Conservation (phyloP, 2,113 vertebrate genomes). For the Felis chaus region DNA sequence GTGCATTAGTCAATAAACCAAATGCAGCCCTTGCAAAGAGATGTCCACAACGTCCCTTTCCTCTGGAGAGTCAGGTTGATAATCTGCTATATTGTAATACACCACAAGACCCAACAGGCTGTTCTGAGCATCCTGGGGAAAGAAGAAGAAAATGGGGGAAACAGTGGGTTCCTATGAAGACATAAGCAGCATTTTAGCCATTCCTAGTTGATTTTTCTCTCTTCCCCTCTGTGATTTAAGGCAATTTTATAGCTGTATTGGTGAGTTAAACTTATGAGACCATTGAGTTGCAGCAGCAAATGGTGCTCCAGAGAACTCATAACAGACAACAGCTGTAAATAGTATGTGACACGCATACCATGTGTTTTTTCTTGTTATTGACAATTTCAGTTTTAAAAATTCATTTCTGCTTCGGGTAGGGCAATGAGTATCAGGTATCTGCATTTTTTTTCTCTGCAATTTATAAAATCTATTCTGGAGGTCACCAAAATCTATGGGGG, state of each 20-base stretch:
- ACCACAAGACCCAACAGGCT: not conserved
- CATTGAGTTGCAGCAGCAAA: constrained; percentile 68
- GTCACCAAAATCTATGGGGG: not conserved
- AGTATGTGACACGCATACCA: constrained; percentile 69
- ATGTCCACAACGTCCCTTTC: not conserved
- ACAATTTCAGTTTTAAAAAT: constrained; percentile 72
- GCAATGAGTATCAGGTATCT: constrained; percentile 38
- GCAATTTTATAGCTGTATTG: constrained; percentile 67
- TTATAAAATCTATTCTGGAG: not conserved
- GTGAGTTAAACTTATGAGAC: constrained; percentile 77
- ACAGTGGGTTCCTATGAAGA: constrained; percentile 16
- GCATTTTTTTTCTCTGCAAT: not conserved
- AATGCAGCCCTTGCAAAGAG: not conserved
- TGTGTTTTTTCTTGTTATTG: constrained; percentile 44
- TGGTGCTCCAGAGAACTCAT: constrained; percentile 77
- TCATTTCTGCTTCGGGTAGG: constrained; percentile 59
- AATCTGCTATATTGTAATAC: not conserved
- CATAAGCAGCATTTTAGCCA: constrained; percentile 49
- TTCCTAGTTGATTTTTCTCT: constrained; percentile 69
- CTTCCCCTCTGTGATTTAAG: constrained; percentile 78
- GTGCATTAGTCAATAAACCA: not conserved
- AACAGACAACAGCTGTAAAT: constrained; percentile 83
- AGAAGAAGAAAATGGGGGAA: constrained; percentile 46
- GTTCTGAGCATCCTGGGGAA: not conserved
- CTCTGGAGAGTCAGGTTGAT: not conserved